Conservation (phyloP, 2,888 invertebrate genomes). For the Plemyria rubiginata region DNA sequence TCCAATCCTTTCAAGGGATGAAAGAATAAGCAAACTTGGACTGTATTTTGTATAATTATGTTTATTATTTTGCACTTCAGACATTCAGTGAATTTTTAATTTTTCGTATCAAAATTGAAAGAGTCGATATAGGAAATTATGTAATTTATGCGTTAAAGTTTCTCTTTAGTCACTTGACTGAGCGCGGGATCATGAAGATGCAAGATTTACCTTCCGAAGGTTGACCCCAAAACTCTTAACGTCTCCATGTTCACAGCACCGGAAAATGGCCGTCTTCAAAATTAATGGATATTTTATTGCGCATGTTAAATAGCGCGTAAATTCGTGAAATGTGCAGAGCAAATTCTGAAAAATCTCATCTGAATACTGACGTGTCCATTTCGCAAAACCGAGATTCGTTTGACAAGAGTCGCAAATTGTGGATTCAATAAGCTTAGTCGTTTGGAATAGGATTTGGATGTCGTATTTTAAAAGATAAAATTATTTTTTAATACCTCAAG, state of each 20-base stretch:
- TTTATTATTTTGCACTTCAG: constrained; percentile 51
- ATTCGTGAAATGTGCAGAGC: constrained; percentile 57
- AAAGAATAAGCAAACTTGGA: constrained; percentile 20
- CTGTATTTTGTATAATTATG: background rate
- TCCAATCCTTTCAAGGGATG: constrained; percentile 21
- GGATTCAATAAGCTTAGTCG: constrained; percentile 43
- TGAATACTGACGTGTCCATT: constrained; percentile 50
- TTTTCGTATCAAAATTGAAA: background rate
- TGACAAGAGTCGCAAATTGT: constrained; percentile 42
- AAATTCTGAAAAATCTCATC: constrained; percentile 51
- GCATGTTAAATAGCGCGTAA: constrained; percentile 80
- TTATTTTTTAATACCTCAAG: constrained; percentile 20
- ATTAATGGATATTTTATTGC: constrained; percentile 83
- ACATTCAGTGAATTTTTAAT: constrained; percentile 15
- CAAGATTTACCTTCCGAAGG: constrained; percentile 59
- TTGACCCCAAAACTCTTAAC: constrained; percentile 62
- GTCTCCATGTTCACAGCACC: constrained; percentile 65
- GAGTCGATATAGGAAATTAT: background rate
- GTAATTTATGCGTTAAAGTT: constrained; percentile 25
- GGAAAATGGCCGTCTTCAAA: constrained; percentile 80
- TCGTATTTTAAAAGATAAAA: constrained; percentile 40
- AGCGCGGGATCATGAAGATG: constrained; percentile 46
- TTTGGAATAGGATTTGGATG: constrained; percentile 44
- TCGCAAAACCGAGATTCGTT: constrained; percentile 44
- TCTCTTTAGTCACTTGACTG: constrained; percentile 30